Conservation (phyloP, 2,888 invertebrate species). For the Molanna angustata region DNA sequence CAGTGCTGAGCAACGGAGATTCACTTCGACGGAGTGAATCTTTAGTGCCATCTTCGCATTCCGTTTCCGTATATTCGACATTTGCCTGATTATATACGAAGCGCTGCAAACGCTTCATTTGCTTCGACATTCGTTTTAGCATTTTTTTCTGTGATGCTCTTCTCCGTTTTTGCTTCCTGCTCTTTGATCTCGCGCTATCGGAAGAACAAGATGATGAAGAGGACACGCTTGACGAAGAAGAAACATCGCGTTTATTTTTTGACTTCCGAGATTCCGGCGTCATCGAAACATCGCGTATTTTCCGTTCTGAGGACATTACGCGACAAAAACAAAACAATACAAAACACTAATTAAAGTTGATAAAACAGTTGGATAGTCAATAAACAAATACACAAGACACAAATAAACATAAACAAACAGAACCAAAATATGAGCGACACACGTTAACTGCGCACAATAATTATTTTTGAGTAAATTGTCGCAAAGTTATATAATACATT, state of each 20-base stretch:
- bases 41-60: no score
- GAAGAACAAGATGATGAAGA: not conserved
- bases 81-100: not conserved
- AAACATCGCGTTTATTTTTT: not conserved
- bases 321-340: no score
- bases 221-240: not conserved
- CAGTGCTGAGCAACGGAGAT: not conserved
- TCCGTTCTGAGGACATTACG: not conserved
- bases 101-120: not conserved
- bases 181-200: not conserved
- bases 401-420: no score
- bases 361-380: no score
- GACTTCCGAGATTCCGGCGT: not conserved
- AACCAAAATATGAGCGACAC: no score
- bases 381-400: no score
- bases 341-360: no score
- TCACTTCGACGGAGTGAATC: no score
- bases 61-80: not conserved
- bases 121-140: not conserved
- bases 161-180: not conserved
- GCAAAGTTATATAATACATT: no score
- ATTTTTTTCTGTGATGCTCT: constrained; percentile 3
- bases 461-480: not conserved
- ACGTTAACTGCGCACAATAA: not conserved
- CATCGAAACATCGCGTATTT: not conserved